Percentiles rank a stretch among this genome's conserved stretches.
These are phyloP conservation scores for Aselliscus stoliczkanus DNA, from an alignment of 2,797 vertebrate genomes.

Conservation along the genomic window DNA sequence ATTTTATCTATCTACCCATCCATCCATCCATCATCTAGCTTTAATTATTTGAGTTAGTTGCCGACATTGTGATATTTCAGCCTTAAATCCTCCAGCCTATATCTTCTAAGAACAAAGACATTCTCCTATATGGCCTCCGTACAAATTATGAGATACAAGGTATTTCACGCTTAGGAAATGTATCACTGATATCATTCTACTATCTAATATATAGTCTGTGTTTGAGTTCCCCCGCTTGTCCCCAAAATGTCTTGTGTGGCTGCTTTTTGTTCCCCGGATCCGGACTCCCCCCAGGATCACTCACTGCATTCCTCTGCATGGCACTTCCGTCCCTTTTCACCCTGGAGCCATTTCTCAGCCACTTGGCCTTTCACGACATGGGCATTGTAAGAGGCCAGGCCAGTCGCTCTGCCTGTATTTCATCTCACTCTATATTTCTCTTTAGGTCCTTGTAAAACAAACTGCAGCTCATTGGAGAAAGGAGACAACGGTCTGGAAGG, in stretches of 20 bases:
- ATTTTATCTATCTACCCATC: neutral
- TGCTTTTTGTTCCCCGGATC: neutral
- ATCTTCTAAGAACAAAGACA: neutral
- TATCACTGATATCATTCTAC: neutral
- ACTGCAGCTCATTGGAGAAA: neutral
- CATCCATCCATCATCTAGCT: neutral
- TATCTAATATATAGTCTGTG: neutral
- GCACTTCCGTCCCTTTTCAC: neutral
- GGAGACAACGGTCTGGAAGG: neutral
- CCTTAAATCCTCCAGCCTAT: neutral
- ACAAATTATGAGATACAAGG: neutral
- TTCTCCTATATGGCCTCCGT: neutral
- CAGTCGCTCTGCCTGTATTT: neutral
- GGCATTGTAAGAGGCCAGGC: neutral
- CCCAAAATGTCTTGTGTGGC: neutral
- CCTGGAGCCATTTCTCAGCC: neutral
- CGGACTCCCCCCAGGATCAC: neutral
- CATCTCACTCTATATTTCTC: neutral
- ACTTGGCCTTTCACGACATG: neutral
- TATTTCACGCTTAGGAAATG: neutral
- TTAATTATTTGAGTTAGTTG: neutral
- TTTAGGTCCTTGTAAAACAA: neutral
- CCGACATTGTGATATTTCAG: neutral
- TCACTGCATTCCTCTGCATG: fast-evolving
- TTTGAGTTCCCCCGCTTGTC: neutral